Percentiles rank a stretch among this genome's conserved stretches.
Conservation (phyloP, 2,888 invertebrate species). For the Coleophora flavipennella region DNA sequence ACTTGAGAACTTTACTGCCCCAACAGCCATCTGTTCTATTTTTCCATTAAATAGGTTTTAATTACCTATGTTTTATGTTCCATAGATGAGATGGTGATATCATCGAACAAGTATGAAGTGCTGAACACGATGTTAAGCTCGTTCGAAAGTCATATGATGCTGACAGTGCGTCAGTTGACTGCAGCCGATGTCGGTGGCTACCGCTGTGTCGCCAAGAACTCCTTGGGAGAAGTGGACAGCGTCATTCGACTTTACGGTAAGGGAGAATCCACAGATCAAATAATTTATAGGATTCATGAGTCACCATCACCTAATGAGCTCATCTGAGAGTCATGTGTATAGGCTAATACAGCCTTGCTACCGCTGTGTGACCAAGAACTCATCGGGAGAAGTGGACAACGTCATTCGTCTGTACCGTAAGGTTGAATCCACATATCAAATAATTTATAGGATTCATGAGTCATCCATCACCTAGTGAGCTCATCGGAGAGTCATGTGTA, state of each 20-base stretch:
- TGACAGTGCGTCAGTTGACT: slow-evolving; percentile 82
- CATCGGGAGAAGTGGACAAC: no score
- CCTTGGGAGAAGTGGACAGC: slow-evolving; percentile 90
- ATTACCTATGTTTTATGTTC: not conserved
- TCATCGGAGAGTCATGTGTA: slow-evolving; percentile 86
- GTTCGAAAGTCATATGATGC: slow-evolving; percentile 87
- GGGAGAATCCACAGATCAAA: slow-evolving; percentile 17
- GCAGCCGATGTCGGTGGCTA: slow-evolving; percentile 85
- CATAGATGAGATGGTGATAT: slow-evolving; percentile 87
- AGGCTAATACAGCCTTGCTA: slow-evolving; percentile 80
- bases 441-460: no score
- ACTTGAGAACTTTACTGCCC: no score
- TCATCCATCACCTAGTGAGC: no score
- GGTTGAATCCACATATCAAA: no score
- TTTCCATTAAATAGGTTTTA: no score
- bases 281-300: no score
- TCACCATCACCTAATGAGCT: no score
- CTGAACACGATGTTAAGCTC: slow-evolving; percentile 78
- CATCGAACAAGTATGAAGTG: slow-evolving; percentile 85
- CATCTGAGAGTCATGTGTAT: slow-evolving; percentile 85
- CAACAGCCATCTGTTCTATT: no score
- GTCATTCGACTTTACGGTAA: slow-evolving; percentile 90
- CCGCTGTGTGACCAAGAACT: no score
- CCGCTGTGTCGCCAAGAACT: slow-evolving; percentile 89
- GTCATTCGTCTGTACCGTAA: no score